Conservation (phyloP, 2,797 vertebrate species). For the Ficedula albicollis region DNA sequence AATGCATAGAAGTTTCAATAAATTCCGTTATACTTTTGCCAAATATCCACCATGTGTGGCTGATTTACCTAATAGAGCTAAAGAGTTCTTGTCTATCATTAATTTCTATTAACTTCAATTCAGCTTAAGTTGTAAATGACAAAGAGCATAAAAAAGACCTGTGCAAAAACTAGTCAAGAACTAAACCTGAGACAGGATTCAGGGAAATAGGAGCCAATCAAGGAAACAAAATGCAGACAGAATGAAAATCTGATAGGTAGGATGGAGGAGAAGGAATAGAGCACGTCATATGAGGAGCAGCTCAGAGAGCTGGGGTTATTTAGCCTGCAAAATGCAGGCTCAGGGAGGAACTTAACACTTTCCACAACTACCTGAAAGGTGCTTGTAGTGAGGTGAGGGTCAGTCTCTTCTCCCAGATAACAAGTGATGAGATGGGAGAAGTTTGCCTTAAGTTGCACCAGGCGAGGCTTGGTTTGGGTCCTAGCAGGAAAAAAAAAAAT, state of each 20-base stretch:
- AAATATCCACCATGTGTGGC: not conserved
- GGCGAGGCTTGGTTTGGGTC: not conserved
- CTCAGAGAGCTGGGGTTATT: not conserved
- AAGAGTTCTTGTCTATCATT: not conserved
- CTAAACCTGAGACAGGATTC: not conserved
- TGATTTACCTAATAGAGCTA: not conserved
- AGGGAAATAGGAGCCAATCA: not conserved
- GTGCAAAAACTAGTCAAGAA: not conserved
- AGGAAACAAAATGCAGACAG: not conserved
- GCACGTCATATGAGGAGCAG: not conserved
- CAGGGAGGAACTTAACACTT: not conserved
- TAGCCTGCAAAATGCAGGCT: not conserved
- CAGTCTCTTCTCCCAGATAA: not conserved
- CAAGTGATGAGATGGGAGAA: not conserved
- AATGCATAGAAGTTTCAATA: not conserved
- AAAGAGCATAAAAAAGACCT: not conserved
- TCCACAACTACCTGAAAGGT: not conserved
- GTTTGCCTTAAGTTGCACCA: not conserved
- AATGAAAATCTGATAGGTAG: not conserved
- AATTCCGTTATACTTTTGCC: not conserved
- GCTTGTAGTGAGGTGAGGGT: not conserved
- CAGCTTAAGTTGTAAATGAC: not conserved
- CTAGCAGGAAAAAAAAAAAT: accelerated
- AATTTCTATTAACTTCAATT: not conserved
- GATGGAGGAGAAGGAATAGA: not conserved